Evolutionary conservation across 2,888 invertebrate species (phyloP), one percentile per base, ranked within the genome.

Genomic region (Sinentomon sp.): DNA sequence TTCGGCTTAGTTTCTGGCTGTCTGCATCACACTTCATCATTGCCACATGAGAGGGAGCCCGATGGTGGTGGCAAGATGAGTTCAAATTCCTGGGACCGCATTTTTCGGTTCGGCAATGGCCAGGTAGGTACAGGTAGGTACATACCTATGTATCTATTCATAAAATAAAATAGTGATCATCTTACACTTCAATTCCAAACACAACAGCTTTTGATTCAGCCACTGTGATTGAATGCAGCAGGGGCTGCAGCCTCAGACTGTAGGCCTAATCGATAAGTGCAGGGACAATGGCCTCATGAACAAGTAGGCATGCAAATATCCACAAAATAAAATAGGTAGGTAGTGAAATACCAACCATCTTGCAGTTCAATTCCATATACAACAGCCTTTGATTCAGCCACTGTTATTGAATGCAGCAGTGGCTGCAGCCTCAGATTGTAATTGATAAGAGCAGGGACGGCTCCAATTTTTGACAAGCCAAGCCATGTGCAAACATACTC

Each of bases 221-320:
- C n/a, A 83, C 66, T n/a, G 63, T 71, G 31, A 97, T 66, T 40
- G 85, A 87, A 55, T 94, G 94, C 22, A 73, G 54, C 14, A 97
- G 57, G n/a, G 87, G 70, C 30, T 66, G 66, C 38, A 75, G 68
- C 27, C 76, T 65, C 45, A 87, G 66, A 54, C 92, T 92, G 35
- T 76, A 80, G n/a, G n/a, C n/a, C n/a, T n/a, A n/a, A 52, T 97
- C 97, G 48, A 97, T 83, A 31, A 97, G 63, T 0, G 94, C 83
- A 0, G 74, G 62, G 20, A 83, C 65, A 1, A 74, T 64, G 0
- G 83, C 82, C 13, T 78, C 55, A 42, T 43, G 13, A n/a, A n/a
- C n/a, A n/a, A n/a, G n/a, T n/a, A n/a, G n/a, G n/a, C n/a, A n/a
- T n/a, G n/a, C n/a, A n/a, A n/a, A n/a, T n/a, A n/a, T n/a, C n/a